These are phyloP conservation scores for Pampus argenteus DNA, from an alignment of 2,797 vertebrate genomes.

Conservation along the genomic window DNA sequence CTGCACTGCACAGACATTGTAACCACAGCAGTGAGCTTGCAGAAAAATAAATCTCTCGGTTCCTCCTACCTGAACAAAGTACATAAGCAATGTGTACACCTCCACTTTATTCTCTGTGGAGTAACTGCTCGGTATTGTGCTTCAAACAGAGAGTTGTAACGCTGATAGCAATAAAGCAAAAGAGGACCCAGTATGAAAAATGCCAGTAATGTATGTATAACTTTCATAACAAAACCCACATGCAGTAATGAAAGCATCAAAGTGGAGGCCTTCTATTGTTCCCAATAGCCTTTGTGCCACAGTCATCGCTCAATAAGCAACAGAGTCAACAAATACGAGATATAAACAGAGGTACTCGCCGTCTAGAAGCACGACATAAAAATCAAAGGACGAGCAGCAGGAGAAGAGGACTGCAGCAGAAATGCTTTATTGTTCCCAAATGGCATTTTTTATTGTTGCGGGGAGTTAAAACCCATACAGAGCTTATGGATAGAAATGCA, in stretches of 20 bases:
- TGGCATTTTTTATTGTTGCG: slow-evolving; percentile 72
- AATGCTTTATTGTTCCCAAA: slow-evolving; percentile 76
- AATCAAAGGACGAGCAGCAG: slow-evolving; percentile 79
- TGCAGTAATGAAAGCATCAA: slow-evolving; percentile 80
- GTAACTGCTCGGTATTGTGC: slow-evolving; percentile 62
- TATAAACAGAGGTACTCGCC: slow-evolving; percentile 75
- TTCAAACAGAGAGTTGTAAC: slow-evolving; percentile 68
- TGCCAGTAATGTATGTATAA: slow-evolving; percentile 74
- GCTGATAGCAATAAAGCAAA: slow-evolving; percentile 72
- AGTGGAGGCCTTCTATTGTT: slow-evolving; percentile 73
- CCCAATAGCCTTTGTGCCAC: slow-evolving; percentile 72
- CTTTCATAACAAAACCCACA: slow-evolving; percentile 76
- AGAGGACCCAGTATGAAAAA: slow-evolving; percentile 65
- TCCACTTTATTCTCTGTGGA: slow-evolving; percentile 68
- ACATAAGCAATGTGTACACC: slow-evolving; percentile 56
- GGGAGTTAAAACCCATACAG: slow-evolving; percentile 65
- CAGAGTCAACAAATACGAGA: slow-evolving; percentile 79
- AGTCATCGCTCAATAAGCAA: slow-evolving; percentile 79
- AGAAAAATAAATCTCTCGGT: slow-evolving; percentile 66
- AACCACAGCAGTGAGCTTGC: slow-evolving; percentile 58
- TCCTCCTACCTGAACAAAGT: slow-evolving; percentile 67
- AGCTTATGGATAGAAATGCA: slow-evolving; percentile 63
- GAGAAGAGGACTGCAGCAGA: slow-evolving; percentile 63
- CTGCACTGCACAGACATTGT: slow-evolving; percentile 68
- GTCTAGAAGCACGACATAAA: slow-evolving; percentile 65